Conservation (phyloP, 2,888 invertebrate species). For the Ctenicera cuprea region DNA sequence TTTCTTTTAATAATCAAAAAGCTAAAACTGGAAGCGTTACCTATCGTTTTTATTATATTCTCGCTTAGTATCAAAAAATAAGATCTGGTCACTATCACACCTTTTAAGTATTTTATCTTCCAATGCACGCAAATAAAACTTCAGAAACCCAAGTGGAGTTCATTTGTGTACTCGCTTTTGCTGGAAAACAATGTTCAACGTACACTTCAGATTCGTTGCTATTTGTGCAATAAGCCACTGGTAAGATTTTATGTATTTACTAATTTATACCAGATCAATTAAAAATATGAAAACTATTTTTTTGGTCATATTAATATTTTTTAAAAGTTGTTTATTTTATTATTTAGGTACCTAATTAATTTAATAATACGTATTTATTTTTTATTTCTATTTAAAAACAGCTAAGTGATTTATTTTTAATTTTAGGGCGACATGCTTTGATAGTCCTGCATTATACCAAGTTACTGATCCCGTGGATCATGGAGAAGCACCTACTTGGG, state of each 20-base stretch:
- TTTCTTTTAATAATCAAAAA: no score
- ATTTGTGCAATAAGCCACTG: neutral
- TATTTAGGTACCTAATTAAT: no score
- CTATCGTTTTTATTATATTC: no score
- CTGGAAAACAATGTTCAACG: neutral
- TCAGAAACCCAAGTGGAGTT: no score
- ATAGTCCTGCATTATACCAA: slow-evolving; percentile 37
- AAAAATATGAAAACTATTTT: no score
- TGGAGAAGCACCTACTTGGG: slow-evolving; percentile 75
- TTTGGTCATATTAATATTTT: no score
- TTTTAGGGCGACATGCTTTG: neutral
- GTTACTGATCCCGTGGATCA: slow-evolving; percentile 65
- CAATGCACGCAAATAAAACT: no score
- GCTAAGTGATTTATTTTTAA: neutral
- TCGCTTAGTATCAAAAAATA: neutral
- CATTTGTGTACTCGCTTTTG: neutral
- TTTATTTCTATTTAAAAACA: no score
- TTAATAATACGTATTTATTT: no score
- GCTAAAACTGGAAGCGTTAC: no score
- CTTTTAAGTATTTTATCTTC: neutral
- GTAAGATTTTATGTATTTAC: neutral
- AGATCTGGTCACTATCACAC: neutral
- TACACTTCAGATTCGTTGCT: neutral
- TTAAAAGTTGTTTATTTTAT: no score
- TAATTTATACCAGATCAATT: no score